Evolutionary conservation across 1,140 invertebrate genomes (phyloP).

Genomic region (Camponotus pennsylvanicus): DNA sequence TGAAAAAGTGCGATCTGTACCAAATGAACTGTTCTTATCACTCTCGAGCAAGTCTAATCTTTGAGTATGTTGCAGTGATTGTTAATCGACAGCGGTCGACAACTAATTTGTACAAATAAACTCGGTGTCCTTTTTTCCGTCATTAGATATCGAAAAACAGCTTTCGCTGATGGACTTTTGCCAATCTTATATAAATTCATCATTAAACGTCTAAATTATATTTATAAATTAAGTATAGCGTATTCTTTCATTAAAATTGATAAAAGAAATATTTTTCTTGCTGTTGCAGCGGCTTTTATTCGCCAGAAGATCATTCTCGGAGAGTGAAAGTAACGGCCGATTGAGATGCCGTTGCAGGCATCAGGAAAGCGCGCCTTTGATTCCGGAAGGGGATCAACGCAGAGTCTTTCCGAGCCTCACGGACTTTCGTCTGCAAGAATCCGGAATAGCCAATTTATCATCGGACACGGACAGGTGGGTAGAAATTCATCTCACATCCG

Average conservation of each 20-base stretch:
- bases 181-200: not conserved
- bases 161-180: not conserved
- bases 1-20: conserved; percentile 33
- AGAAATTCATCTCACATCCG: not conserved
- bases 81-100: conserved; percentile 37
- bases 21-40: conserved; percentile 49
- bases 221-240: conserved; percentile 10
- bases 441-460: conserved; percentile 76
- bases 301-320: conserved; percentile 77
- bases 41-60: conserved; percentile 39
- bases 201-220: not conserved
- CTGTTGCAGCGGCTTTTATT: conserved; percentile 67
- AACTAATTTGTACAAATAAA: not conserved
- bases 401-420: conserved; percentile 80
- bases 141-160: not conserved
- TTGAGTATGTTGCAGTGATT: conserved; percentile 22
- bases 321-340: conserved; percentile 69
- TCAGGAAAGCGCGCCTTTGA: not conserved
- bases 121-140: not conserved
- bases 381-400: conserved; percentile 58
- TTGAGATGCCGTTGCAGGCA: conserved; percentile 25
- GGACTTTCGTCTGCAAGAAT: conserved; percentile 74
- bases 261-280: conserved; percentile 15
- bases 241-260: not conserved
- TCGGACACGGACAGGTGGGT: conserved; percentile 74